Conservation (phyloP, 2,113 vertebrate species). For the Coptodon rendalli region DNA sequence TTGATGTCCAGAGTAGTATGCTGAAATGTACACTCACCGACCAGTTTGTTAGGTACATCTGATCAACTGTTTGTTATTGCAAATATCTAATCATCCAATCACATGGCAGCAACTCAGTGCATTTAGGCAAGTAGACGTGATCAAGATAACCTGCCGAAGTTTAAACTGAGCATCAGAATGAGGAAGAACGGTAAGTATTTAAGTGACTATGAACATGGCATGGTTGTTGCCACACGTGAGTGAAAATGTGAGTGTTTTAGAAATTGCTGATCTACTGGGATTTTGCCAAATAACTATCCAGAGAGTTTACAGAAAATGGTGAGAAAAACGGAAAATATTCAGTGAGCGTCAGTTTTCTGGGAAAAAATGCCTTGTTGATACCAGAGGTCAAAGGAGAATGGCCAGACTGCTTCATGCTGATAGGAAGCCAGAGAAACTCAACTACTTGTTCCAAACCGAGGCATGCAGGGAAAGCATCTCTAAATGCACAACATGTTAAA, state of each 20-base stretch:
- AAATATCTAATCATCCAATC: neutral
- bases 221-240: neutral
- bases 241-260: neutral
- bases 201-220: neutral
- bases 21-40: neutral
- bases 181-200: neutral
- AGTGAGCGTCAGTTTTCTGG: neutral
- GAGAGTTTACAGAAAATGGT: accelerated
- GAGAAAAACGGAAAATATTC: neutral
- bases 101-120: neutral
- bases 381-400: neutral
- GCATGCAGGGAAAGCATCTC: neutral
- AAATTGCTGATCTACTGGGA: neutral
- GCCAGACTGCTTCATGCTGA: neutral
- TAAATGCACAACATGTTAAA: neutral
- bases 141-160: neutral
- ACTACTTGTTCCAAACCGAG: neutral
- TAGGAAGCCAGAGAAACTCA: neutral
- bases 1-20: accelerated
- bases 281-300: neutral
- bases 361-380: neutral
- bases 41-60: neutral
- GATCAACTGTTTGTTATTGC: neutral
- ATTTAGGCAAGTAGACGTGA: neutral
- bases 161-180: neutral